Evolutionary conservation across 2,888 invertebrate species (phyloP).

Genomic region (Pyrocoelia pectoralis): DNA sequence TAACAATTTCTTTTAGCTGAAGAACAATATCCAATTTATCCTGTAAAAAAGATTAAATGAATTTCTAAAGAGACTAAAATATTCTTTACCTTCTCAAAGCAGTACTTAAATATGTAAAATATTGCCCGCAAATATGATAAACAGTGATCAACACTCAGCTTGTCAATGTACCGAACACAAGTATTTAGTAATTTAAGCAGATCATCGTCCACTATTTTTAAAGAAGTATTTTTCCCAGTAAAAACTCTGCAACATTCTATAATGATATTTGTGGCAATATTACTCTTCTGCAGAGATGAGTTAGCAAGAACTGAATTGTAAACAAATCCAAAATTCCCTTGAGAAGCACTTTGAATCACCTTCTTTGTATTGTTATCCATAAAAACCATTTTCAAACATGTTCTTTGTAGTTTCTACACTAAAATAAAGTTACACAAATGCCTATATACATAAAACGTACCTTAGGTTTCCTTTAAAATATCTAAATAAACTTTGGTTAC

Average conservation of each 20-base stretch:
- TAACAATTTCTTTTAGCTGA: slow-evolving; percentile 10
- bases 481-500: too few species aligned
- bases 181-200: slow-evolving; percentile 8
- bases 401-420: background rate
- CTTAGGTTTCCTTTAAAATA: too few species aligned
- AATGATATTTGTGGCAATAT: slow-evolving; percentile 11
- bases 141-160: background rate
- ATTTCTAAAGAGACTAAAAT: background rate
- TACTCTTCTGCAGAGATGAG: background rate
- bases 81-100: slow-evolving; percentile 11
- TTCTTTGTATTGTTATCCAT: background rate
- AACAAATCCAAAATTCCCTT: slow-evolving; percentile 13
- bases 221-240: background rate
- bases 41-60: slow-evolving; percentile 16
- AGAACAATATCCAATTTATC: slow-evolving; percentile 4
- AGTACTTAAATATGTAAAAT: slow-evolving; percentile 21
- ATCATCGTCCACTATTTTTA: background rate
- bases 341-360: background rate
- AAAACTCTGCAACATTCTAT: slow-evolving; percentile 23
- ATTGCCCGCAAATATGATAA: slow-evolving; percentile 18
- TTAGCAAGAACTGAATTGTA: background rate
- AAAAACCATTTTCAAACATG: background rate
- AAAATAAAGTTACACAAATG: too few species aligned
- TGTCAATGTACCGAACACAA: slow-evolving; percentile 11
- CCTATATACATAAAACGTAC: too few species aligned